These are phyloP conservation scores for Hipparchia sbordonii DNA, from an alignment of 2,888 invertebrate genomes.

Conservation along the genomic window DNA sequence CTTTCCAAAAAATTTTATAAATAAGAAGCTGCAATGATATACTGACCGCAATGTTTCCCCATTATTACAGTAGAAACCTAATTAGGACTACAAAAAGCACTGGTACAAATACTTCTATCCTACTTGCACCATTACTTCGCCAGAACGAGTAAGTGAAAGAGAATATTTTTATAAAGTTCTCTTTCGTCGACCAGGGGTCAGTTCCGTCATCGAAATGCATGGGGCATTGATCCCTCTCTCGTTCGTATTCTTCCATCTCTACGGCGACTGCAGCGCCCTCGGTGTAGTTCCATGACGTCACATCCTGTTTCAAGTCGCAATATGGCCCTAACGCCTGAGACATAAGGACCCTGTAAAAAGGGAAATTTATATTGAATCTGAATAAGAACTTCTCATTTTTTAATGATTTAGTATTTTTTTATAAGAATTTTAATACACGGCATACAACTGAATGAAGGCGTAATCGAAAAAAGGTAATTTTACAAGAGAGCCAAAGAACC, in stretches of 20 bases:
- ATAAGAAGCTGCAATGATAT: background rate
- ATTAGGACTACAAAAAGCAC: conserved; percentile 45
- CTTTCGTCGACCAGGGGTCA: conserved; percentile 91
- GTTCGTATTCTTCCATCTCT: conserved; percentile 95
- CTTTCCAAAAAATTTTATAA: background rate
- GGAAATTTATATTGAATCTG: background rate
- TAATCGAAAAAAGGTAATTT: no score
- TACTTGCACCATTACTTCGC: conserved; percentile 56
- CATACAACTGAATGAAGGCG: no score
- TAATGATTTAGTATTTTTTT: no score
- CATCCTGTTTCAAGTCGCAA: conserved; percentile 95
- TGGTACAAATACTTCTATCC: conserved; percentile 48
- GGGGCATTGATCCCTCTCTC: conserved; percentile 97
- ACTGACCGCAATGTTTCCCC: background rate
- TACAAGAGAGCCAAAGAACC: no score
- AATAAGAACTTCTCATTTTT: background rate
- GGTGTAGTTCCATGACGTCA: conserved; percentile 92
- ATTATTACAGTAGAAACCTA: conserved; percentile 1
- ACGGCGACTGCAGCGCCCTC: conserved; percentile 97
- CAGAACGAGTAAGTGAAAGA: conserved; percentile 68
- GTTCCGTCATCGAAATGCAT: conserved; percentile 98
- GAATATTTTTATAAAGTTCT: conserved; percentile 89
- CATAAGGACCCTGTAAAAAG: conserved; percentile 78
- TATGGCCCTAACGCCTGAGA: conserved; percentile 95
- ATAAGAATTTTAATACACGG: no score